Percentiles rank a stretch among this genome's conserved stretches.
phyloP scores from a whole-genome alignment of 2,888 invertebrate genomes.

The Axea sp. region DNA sequence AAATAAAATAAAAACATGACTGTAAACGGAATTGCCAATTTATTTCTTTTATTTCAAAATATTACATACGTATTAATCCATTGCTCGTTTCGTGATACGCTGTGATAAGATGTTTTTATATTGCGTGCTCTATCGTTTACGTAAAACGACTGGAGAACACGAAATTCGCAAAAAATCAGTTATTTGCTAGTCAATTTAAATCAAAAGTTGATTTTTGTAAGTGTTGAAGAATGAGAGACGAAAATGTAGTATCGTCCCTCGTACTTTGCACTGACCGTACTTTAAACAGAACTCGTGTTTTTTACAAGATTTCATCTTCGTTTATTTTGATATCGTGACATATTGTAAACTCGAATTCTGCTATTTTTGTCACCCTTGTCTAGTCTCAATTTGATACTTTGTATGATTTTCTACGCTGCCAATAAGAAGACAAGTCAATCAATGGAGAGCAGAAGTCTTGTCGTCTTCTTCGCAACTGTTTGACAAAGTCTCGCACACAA shows the following conservation, averaged over 20 bases:
- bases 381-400: slow-evolving; percentile 70
- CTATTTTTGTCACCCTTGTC: slow-evolving; percentile 67
- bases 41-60: too few species aligned
- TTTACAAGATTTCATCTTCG: slow-evolving; percentile 25
- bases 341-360: slow-evolving; percentile 27
- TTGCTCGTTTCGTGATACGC: slow-evolving; percentile 61
- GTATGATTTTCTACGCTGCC: slow-evolving; percentile 69
- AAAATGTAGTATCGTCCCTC: slow-evolving; percentile 14
- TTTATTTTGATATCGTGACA: slow-evolving; percentile 16
- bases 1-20: too few species aligned
- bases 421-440: slow-evolving; percentile 64
- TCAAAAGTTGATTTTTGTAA: slow-evolving; percentile 29
- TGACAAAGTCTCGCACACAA: slow-evolving; percentile 7
- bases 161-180: slow-evolving; percentile 1
- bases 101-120: slow-evolving; percentile 63
- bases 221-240: background rate
- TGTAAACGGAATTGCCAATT: too few species aligned
- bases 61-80: slow-evolving; percentile 53
- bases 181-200: slow-evolving; percentile 47
- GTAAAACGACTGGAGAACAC: slow-evolving; percentile 36
- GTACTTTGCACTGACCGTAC: slow-evolving; percentile 11
- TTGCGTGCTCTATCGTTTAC: slow-evolving; percentile 42
- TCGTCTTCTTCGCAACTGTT: slow-evolving; percentile 19
- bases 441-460: slow-evolving; percentile 49
- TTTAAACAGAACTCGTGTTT: slow-evolving; percentile 38